Base-by-base conservation (phyloP, 2,113 vertebrate genomes). In the Phycodurus eques region DNA sequence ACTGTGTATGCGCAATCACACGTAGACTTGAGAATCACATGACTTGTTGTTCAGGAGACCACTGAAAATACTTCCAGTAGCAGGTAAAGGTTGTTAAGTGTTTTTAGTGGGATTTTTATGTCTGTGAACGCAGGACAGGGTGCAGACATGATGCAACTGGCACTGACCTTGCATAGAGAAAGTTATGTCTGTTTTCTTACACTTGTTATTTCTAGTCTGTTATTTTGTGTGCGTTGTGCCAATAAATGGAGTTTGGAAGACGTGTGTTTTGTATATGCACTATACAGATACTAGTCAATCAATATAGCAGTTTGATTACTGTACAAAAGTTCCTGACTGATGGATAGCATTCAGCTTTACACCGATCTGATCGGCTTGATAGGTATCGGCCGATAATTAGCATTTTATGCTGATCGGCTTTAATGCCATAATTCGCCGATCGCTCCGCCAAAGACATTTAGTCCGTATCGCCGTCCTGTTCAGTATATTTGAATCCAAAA, bases 191-290 rank as follows among this genome's bases (percentile, higher is more conserved):
- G 67, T 81, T 76, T 72, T 82, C 15, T 66, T 79, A 33, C 74
- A 80, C 47, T 79, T 85, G 2, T 79, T 73, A 64, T 81, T 61
- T 79, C 61, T 80, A 71, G 80, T 79, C 8, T 76, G 10, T 81
- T 75, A 22, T 83, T 83, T 83, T 85, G 85, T 90, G 90, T 88
- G 77, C 83, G 88, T 82, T 39, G 71, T 85, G 77, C 71, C 84
- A 91, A 90, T 90, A 89, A 91, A 88, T 47, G 4, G 69, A 62
- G 39, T 81, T 83, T 80, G 47, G 19, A 80, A 67, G 67, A 13
- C 75, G 22, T n/a, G 9, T 19, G 17, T 8, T 51, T 19, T 1
- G 17, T 33, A 17, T 17, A 19, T 17, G 14, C 13, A 61, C 1
- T 61, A 31, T 17, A 61, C 33, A 12, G 11, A 53, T 9, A 54